Evolutionary conservation across 1,140 invertebrate genomes (phyloP), one percentile per base, ranked within the genome.

Genomic region (Nixonia krombeini): DNA sequence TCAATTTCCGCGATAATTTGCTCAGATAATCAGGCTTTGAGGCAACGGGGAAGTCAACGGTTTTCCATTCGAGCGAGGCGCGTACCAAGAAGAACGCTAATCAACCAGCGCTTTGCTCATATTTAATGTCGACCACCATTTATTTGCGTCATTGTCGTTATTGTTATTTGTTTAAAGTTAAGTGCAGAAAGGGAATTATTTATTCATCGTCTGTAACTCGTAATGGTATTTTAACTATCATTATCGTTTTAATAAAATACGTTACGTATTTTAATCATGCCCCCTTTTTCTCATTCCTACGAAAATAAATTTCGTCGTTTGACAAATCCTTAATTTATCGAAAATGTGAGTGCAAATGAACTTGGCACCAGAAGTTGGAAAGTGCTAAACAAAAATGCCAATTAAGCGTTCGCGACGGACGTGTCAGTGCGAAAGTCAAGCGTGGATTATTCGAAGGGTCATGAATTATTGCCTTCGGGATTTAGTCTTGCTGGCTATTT

Each of bases 141-240:
- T 31, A 25, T 35, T 58, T 17, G 10, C 21, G 31, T 47, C 2
- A n/a, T 46, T 45, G 15, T 55, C 35, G 28, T 44, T 53, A 35
- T 50, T 13, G 38, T 16, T 15, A 31, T 61, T 49, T 13, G 18
- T 21, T 68, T 55, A 52, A 53, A 29, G 58, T 69, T 69, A 62
- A 58, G 46, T 49, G 56, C 58, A 38, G 61, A 62, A 58, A 49
- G 35, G 62, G 58, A 72, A 65, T 75, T 79, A 76, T 76, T 78
- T 78, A 70, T 79, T 78, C 74, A 73, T 78, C 69, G 70, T 70
- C 58, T 62, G 63, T 56, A 61, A 63, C 72, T 64, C n/a, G 62
- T 71, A 75, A 73, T 65, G 73, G 76, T 76, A 74, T 79, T 79
- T 78, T 78, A 75, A 75, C 73, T 69, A 78, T 74, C 70, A 79